Conservation (phyloP, 2,113 vertebrate species). For the Cairina moschata region DNA sequence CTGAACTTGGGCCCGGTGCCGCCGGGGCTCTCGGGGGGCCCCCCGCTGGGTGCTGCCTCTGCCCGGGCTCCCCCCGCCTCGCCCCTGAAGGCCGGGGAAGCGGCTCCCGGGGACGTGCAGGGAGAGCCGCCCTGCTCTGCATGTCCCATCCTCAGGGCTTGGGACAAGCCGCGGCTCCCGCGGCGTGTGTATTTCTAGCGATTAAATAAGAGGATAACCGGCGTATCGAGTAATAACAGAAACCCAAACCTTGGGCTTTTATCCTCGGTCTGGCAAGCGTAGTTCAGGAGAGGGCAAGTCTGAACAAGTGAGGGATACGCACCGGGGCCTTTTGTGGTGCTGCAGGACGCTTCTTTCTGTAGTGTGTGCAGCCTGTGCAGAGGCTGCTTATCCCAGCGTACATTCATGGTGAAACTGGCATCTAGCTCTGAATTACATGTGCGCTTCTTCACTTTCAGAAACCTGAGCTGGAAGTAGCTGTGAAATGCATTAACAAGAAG, state of each 20-base stretch:
- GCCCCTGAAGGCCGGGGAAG: conserved; percentile 8
- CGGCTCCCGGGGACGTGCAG: conserved; percentile 28
- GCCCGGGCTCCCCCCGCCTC: neutral
- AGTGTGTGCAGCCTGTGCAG: neutral
- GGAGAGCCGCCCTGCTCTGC: neutral
- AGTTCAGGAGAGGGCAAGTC: conserved; percentile 48
- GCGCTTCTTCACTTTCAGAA: conserved; percentile 79
- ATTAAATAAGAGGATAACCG: conserved; percentile 59
- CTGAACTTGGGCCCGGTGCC: no score
- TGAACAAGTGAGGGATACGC: conserved; percentile 33
- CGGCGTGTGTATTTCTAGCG: conserved; percentile 19
- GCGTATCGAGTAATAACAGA: neutral
- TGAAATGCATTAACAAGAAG: conserved; percentile 98
- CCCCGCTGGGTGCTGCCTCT: no score
- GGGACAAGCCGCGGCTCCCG: conserved; percentile 30
- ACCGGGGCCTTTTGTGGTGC: neutral
- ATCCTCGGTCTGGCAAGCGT: neutral
- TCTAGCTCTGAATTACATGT: neutral
- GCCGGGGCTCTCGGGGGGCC: no score
- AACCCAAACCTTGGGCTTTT: conserved; percentile 19
- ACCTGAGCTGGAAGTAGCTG: conserved; percentile 91
- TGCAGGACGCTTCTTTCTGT: neutral
- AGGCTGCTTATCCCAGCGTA: neutral
- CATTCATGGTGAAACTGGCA: neutral
- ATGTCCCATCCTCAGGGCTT: conserved; percentile 25